Percentiles rank a stretch among this genome's conserved stretches.
Evolutionary conservation across 2,797 vertebrate genomes (phyloP).

Genomic region (Lacerta bilineata): DNA sequence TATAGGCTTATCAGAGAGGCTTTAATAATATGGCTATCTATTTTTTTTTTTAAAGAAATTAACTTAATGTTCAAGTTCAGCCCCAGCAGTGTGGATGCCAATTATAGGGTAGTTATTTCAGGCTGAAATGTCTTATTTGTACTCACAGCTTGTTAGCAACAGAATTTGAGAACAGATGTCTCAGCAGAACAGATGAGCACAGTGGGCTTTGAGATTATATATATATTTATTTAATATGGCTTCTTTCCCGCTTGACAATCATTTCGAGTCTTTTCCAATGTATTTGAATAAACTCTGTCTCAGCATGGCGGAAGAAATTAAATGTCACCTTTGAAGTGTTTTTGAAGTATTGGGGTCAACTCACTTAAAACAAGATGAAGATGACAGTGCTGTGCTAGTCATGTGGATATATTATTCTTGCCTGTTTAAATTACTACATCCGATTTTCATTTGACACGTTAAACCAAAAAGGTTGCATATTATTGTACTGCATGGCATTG

Average conservation of each 20-base stretch:
- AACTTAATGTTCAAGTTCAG: too few relatives aligned
- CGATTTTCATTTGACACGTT: not conserved
- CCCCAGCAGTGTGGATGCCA: too few relatives aligned
- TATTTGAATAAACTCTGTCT: slow-evolving; percentile 30
- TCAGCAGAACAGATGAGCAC: slow-evolving; percentile 7
- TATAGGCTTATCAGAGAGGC: too few relatives aligned
- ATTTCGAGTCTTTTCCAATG: slow-evolving; percentile 21
- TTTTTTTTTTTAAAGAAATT: too few relatives aligned
- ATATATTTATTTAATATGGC: not conserved
- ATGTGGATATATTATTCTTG: not conserved
- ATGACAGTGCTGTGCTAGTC: not conserved
- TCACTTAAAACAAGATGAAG: slow-evolving; percentile 8
- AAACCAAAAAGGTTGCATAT: slow-evolving; percentile 11
- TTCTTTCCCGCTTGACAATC: not conserved
- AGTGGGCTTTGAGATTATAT: slow-evolving; percentile 4
- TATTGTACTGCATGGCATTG: not conserved
- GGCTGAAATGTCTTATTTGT: not conserved
- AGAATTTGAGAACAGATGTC: not conserved
- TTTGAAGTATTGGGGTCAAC: not conserved
- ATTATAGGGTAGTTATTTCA: too few relatives aligned
- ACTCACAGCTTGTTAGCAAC: not conserved
- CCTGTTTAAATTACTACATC: not conserved
- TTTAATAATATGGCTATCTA: too few relatives aligned
- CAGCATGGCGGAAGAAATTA: slow-evolving; percentile 29
- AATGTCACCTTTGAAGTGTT: not conserved